phyloP scores from a whole-genome alignment of 1,140 invertebrate genomes.

The Adelges cooleyi region DNA sequence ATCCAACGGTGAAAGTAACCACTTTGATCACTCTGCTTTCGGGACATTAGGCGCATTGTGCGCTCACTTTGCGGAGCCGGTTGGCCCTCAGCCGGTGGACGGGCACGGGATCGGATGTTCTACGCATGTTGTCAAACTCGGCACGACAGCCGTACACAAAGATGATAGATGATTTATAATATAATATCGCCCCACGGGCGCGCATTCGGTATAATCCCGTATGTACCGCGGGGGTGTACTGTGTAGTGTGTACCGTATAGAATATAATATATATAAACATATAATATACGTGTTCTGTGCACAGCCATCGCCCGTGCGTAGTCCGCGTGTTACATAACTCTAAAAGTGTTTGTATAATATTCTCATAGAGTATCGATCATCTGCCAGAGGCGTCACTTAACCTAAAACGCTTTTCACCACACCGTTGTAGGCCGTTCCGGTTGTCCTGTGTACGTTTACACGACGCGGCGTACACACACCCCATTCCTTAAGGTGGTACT shows the following conservation, averaged over 20 bases:
- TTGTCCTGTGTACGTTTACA: no score
- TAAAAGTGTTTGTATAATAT: background rate
- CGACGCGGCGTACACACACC: no score
- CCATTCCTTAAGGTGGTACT: no score
- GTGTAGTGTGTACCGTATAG: no score
- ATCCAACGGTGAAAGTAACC: conserved; percentile 6
- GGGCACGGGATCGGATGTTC: background rate
- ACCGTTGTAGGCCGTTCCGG: no score
- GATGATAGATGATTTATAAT: conserved; percentile 21
- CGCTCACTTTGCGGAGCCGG: background rate
- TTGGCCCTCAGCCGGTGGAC: no score
- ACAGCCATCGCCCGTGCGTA: no score
- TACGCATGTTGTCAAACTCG: background rate
- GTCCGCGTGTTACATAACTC: background rate
- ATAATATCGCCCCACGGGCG: background rate
- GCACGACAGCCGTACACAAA: background rate
- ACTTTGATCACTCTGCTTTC: conserved; percentile 1
- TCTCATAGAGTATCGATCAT: conserved; percentile 9
- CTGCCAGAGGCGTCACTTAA: conserved; percentile 18
- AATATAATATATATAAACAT: no score
- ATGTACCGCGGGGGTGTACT: background rate
- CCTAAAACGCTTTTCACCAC: conserved; percentile 1
- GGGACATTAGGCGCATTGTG: conserved; percentile 13
- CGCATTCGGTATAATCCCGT: background rate
- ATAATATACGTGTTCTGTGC: no score